Percentiles rank a stretch among this genome's conserved stretches.
phyloP scores from a whole-genome alignment of 2,888 invertebrate species.

The Lymantria monacha region DNA sequence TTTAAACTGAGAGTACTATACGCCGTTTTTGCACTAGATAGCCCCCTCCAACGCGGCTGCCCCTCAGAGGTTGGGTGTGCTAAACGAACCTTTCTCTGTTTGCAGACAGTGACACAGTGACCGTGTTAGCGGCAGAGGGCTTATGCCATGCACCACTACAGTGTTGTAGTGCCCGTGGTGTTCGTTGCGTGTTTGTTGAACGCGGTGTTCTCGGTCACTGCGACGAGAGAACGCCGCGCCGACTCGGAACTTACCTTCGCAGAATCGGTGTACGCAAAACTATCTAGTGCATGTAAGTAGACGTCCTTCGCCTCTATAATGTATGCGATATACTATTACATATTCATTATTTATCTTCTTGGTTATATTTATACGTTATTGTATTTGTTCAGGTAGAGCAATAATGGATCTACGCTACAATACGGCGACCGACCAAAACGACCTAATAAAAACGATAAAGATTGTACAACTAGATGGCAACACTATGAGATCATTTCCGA shows the following conservation, averaged over 20 bases:
- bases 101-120: constrained; percentile 73
- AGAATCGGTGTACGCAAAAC: constrained; percentile 64
- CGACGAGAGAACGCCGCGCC: constrained; percentile 27
- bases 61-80: constrained; percentile 39
- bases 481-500: constrained; percentile 51
- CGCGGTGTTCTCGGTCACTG: constrained; percentile 28
- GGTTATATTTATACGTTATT: constrained; percentile 5
- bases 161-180: constrained; percentile 44
- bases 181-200: constrained; percentile 39
- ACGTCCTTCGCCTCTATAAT: constrained; percentile 34
- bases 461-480: constrained; percentile 57
- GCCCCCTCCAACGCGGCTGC: constrained; percentile 57
- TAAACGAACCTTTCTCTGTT: constrained; percentile 70
- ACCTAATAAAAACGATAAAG: constrained; percentile 66
- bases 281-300: constrained; percentile 75
- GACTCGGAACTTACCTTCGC: constrained; percentile 61
- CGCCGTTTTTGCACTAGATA: constrained; percentile 57
- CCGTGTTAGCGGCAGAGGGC: constrained; percentile 67
- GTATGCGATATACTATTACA: constrained; percentile 7
- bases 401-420: constrained; percentile 67
- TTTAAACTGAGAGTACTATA: constrained; percentile 40
- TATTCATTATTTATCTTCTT: not conserved
- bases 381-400: constrained; percentile 61
- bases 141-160: constrained; percentile 63
- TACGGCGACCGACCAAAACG: constrained; percentile 51